Evolutionary conservation across 2,797 vertebrate species (phyloP), one percentile per base, ranked within the genome.

Genomic region (Ficedula albicollis): DNA sequence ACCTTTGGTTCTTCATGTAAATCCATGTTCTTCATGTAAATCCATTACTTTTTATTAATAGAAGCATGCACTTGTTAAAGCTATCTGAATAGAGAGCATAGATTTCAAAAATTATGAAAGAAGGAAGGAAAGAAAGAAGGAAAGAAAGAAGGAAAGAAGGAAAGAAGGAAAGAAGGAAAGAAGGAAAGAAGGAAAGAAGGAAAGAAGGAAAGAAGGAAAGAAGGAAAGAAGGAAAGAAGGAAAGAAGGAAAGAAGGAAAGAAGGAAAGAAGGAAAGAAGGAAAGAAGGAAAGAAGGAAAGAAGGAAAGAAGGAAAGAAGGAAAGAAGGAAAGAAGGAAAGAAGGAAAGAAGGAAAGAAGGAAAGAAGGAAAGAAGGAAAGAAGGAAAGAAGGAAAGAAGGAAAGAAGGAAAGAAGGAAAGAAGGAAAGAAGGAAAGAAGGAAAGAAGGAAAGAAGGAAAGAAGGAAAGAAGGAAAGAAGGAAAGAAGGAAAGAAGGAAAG

Each of bases 331-430:
- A 3, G 2, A 4, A 6, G 15, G 6, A 3, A 13, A 32, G 30
- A 32, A 10, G 41, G 39, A 41, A 41, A 15, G 39, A 41, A 13
- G 39, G 38, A 38, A 38, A 38, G 38, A 38, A 12, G 38, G 38
- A 38, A 38, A 38, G 38, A 38, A 12, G 38, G 38, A 38, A 38
- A 38, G 38, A 10, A 12, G 38, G 38, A 38, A 38, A 38, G 38
- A 38, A n/a, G n/a, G 38, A 39, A 39, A 39, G 12, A 39, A 14
- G 39, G 39, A 39, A 39, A 39, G 39, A 8, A 7, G 3, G 52
- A 0, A 8, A 10, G 5, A 2, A 10, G 30, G 41, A 0, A 10
- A 12, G 6, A 2, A 10, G 23, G 9, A 0, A 10, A 12, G 22
- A 14, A 20, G 38, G 13, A 10, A 12, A 3, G 2, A 4, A 6